Base-by-base conservation (phyloP, 2,113 vertebrate species). In the Amphiprion percula region DNA sequence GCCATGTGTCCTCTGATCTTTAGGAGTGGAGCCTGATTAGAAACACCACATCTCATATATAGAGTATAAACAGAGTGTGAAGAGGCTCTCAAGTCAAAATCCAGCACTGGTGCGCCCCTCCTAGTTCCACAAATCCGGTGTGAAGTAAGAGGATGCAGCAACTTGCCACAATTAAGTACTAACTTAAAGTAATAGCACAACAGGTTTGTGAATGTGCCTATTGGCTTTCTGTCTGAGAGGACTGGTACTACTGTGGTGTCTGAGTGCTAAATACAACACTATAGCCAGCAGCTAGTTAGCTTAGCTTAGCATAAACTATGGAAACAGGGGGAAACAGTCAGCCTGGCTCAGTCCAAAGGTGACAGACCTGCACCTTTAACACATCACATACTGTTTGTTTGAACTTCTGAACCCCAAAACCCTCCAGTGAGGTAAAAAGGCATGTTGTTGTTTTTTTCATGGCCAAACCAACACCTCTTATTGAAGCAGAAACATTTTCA, bases 51-150 rank as follows among this genome's bases (percentile, higher is more conserved):
- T 68, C 58, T 73, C 39, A n/a, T 33, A 39, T 68, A 69, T 41
- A 63, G 83, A 1, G 33, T 62, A 30, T 1, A 76, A 84, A 72
- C 59, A 60, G 83, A 79, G 37, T 3, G 67, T 62, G 65, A 73
- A 65, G 44, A 87, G 55, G 59, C 67, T 59, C 71, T 77, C 55
- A 75, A 71, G 66, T 70, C 56, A 60, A 64, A 74, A 88, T 80
- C 78, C 76, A 83, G 79, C 65, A 80, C 68, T 73, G 21, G 16
- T 3, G n/a, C 28, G 50, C n/a, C 33, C 62, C 59, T 62, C 65
- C 41, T 6, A 30, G 60, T 53, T 71, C 65, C 44, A 77, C 72
- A 74, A 76, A 64, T 77, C 52, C 69, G 55, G 73, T 78, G 74
- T 49, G 0, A 61, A 37, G 28, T 76, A 41, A 63, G 46, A 53